These are phyloP conservation scores for Turdus rufiventris DNA, from an alignment of 2,113 vertebrate genomes.

Conservation along the genomic window DNA sequence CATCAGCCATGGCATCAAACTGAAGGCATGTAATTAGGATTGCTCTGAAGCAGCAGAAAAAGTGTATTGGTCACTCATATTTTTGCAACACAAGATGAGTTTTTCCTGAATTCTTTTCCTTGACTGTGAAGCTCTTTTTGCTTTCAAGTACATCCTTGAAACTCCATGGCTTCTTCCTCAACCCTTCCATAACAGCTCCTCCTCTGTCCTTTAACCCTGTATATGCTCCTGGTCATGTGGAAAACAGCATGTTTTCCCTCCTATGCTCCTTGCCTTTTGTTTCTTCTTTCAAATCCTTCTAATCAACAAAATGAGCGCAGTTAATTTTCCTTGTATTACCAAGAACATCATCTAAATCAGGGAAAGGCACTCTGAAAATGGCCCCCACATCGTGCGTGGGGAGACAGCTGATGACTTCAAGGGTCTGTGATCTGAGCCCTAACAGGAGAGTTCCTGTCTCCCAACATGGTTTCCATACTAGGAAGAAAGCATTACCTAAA, in stretches of 20 bases:
- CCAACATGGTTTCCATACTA: neutral
- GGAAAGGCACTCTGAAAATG: neutral
- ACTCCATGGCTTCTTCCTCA: neutral
- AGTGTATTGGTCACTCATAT: neutral
- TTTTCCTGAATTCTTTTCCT: neutral
- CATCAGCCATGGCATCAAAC: fast-evolving
- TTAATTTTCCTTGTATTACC: neutral
- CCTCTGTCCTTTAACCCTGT: neutral
- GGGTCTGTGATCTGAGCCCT: neutral
- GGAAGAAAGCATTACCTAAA: neutral
- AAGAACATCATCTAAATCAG: neutral
- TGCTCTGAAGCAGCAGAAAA: neutral
- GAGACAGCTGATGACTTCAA: neutral
- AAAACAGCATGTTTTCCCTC: neutral
- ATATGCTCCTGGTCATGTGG: fast-evolving
- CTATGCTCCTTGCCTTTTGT: neutral
- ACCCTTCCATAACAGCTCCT: neutral
- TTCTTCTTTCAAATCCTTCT: neutral
- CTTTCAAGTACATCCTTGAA: neutral
- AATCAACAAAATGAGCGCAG: neutral
- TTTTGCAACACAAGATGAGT: neutral
- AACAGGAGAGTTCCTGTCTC: neutral
- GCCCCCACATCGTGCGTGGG: fast-evolving
- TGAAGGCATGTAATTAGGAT: neutral
- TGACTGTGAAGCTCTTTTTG: neutral